These are phyloP conservation scores for Ruditapes philippinarum DNA, from an alignment of 1,140 invertebrate species.

Conservation along the genomic window DNA sequence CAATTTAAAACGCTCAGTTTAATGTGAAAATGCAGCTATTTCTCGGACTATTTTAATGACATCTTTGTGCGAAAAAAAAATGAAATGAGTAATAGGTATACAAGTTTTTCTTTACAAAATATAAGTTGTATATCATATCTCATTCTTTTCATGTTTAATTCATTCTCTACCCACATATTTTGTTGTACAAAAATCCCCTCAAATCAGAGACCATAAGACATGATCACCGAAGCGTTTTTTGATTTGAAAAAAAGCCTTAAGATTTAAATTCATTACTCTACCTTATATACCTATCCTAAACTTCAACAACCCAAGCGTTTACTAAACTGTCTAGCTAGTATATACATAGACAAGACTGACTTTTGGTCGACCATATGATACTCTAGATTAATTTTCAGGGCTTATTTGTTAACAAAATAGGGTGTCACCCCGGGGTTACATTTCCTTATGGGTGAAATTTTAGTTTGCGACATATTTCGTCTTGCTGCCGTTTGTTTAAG, in stretches of 20 bases:
- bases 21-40: no score
- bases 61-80: neutral
- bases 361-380: slow-evolving; percentile 38
- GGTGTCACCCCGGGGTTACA: neutral
- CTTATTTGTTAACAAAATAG: slow-evolving; percentile 37
- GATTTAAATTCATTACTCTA: slow-evolving; percentile 51
- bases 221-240: slow-evolving; percentile 53
- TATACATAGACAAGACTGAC: slow-evolving; percentile 5
- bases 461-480: neutral
- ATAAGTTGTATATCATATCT: slow-evolving; percentile 22
- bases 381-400: slow-evolving; percentile 6
- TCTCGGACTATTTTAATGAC: neutral
- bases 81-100: neutral
- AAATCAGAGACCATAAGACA: slow-evolving; percentile 38
- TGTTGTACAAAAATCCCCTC: slow-evolving; percentile 3
- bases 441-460: slow-evolving; percentile 41
- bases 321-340: neutral
- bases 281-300: slow-evolving; percentile 51
- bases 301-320: slow-evolving; percentile 7
- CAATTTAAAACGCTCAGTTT: no score
- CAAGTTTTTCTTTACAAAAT: neutral
- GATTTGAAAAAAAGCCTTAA: slow-evolving; percentile 55
- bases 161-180: slow-evolving; percentile 17
- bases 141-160: slow-evolving; percentile 35
- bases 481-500: neutral